Conservation (phyloP, 2,797 vertebrate genomes). For the Phylloscopus collybita region DNA sequence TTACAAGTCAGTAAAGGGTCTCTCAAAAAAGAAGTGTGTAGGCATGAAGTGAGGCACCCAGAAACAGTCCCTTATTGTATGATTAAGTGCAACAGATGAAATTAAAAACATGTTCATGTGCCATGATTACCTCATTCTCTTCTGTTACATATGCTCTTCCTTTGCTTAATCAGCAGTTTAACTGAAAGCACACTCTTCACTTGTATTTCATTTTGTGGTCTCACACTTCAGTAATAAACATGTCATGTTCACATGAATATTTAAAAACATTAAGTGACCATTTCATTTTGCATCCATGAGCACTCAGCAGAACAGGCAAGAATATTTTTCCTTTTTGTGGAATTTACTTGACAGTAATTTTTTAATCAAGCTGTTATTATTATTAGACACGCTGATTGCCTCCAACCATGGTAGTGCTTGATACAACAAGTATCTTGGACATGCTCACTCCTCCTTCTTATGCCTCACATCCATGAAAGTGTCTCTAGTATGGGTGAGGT, state of each 20-base stretch:
- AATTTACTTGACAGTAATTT: neutral
- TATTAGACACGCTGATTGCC: neutral
- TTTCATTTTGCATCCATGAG: neutral
- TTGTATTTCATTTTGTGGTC: conserved; percentile 28
- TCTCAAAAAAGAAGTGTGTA: neutral
- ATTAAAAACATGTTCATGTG: conserved; percentile 20
- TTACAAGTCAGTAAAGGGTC: neutral
- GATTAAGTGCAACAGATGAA: neutral
- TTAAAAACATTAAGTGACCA: conserved; percentile 22
- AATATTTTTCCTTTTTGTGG: neutral
- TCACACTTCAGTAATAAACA: conserved; percentile 12
- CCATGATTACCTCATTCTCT: neutral
- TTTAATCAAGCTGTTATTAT: neutral
- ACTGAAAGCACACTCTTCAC: neutral
- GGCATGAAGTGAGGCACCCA: neutral
- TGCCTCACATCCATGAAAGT: neutral
- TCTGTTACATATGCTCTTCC: neutral
- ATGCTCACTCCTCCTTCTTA: neutral
- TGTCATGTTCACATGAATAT: conserved; percentile 3
- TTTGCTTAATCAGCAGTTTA: conserved; percentile 49
- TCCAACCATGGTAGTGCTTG: neutral
- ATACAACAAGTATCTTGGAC: neutral
- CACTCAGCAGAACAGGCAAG: neutral
- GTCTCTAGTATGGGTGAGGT: neutral
- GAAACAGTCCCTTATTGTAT: neutral